Evolutionary conservation across 2,113 vertebrate genomes (phyloP).

Genomic region (Pachycephala philippinensis): DNA sequence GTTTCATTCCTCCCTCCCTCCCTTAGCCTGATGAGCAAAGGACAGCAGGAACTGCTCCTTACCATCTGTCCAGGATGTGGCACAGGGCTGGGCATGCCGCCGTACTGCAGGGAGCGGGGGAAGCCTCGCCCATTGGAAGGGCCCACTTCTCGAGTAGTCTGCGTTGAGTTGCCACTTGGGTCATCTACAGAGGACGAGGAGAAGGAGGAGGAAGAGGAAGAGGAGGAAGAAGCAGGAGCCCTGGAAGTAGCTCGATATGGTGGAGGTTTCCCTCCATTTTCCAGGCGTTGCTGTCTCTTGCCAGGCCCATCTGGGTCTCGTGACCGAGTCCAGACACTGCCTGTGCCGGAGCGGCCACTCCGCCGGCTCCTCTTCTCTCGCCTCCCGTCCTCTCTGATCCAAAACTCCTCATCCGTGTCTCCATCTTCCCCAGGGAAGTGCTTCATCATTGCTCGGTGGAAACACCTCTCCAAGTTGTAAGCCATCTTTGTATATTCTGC

Average conservation of each 20-base stretch:
- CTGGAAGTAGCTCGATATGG: slow-evolving; percentile 68
- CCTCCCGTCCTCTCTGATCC: slow-evolving; percentile 84
- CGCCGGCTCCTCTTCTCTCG: slow-evolving; percentile 85
- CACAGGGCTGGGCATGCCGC: slow-evolving; percentile 61
- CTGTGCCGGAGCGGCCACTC: slow-evolving; percentile 53
- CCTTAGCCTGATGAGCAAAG: background rate
- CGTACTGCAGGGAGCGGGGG: slow-evolving; percentile 65
- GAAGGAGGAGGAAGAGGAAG: slow-evolving; percentile 52
- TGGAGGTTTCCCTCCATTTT: slow-evolving; percentile 74
- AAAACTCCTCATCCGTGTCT: slow-evolving; percentile 96
- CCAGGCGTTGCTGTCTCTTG: slow-evolving; percentile 76
- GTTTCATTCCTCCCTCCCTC: background rate
- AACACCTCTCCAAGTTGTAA: slow-evolving; percentile 91
- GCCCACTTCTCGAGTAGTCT: slow-evolving; percentile 58
- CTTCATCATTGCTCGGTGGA: slow-evolving; percentile 90
- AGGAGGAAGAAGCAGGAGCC: slow-evolving; percentile 31
- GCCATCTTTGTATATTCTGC: slow-evolving; percentile 97
- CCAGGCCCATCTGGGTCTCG: slow-evolving; percentile 74
- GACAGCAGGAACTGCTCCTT: slow-evolving; percentile 6
- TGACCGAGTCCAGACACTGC: slow-evolving; percentile 75
- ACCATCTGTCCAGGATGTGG: slow-evolving; percentile 69
- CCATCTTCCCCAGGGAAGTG: slow-evolving; percentile 95
- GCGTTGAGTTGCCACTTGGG: slow-evolving; percentile 25
- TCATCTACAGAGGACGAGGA: slow-evolving; percentile 37
- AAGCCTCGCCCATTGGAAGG: slow-evolving; percentile 66